Conservation (phyloP, 2,797 vertebrate genomes). For the Nasua narica region DNA sequence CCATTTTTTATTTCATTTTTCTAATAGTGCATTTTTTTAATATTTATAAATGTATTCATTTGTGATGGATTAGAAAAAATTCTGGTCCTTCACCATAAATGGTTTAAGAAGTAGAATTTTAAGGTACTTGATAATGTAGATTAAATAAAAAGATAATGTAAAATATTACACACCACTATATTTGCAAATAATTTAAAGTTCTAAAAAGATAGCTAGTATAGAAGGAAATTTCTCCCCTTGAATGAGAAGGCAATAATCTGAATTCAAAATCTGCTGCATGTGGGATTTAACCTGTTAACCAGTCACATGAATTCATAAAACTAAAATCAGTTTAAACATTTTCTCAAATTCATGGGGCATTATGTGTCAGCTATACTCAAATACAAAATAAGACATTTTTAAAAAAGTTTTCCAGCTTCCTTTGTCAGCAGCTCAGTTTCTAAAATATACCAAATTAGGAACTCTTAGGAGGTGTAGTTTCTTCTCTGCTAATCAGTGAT, state of each 20-base stretch:
- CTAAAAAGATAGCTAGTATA: not conserved
- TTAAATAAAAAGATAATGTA: not conserved
- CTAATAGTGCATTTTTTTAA: not conserved
- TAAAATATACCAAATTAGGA: not conserved
- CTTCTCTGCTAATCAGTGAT: not conserved
- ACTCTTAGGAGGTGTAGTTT: not conserved
- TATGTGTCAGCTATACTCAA: not conserved
- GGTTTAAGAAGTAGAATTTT: not conserved
- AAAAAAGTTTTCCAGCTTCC: not conserved
- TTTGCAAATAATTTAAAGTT: not conserved
- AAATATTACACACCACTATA: not conserved
- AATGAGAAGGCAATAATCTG: not conserved
- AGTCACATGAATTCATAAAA: conserved; percentile 28
- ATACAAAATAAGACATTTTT: not conserved
- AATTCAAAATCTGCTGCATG: not conserved
- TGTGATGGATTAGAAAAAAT: not conserved
- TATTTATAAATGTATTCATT: not conserved
- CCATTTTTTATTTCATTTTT: not conserved
- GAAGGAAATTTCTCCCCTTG: not conserved
- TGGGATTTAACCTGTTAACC: not conserved
- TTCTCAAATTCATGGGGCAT: not conserved
- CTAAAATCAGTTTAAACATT: not conserved
- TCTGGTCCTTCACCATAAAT: not conserved
- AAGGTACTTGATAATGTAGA: not conserved
- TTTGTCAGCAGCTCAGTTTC: not conserved